Conservation (phyloP, 2,888 invertebrate genomes). For the Actias luna region DNA sequence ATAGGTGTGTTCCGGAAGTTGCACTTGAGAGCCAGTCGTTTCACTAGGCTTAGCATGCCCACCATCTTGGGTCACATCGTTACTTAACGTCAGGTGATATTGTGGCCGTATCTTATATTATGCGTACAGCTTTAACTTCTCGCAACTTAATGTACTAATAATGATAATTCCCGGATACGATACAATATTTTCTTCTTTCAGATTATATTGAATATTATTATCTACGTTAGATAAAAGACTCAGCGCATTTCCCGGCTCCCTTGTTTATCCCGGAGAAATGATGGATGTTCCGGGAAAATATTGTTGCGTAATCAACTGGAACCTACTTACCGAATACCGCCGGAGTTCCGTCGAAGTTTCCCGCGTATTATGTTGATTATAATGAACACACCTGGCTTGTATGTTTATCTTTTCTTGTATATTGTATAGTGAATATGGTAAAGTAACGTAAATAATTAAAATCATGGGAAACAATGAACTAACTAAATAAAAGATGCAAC, state of each 20-base stretch:
- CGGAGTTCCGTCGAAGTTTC: neutral
- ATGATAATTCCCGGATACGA: neutral
- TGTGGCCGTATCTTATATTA: neutral
- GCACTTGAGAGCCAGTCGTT: no score
- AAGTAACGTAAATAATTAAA: no score
- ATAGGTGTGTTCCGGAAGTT: no score
- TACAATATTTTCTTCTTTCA: conserved; percentile 10
- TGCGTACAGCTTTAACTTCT: no score
- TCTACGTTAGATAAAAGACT: conserved; percentile 31
- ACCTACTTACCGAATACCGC: conserved; percentile 20
- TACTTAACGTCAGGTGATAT: neutral
- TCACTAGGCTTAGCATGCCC: no score
- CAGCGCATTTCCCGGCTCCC: conserved; percentile 27
- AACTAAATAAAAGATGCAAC: no score
- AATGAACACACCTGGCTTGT: neutral
- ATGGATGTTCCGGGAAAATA: conserved; percentile 59
- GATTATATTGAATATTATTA: conserved; percentile 41
- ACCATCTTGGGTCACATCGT: neutral
- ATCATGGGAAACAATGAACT: no score
- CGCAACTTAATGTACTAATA: neutral
- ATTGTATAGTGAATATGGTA: no score
- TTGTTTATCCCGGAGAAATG: conserved; percentile 44
- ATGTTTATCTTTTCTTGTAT: neutral
- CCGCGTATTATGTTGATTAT: neutral
- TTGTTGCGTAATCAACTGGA: conserved; percentile 49